Conservation (phyloP, 2,797 vertebrate genomes). For the Hippoglossus hippoglossus region DNA sequence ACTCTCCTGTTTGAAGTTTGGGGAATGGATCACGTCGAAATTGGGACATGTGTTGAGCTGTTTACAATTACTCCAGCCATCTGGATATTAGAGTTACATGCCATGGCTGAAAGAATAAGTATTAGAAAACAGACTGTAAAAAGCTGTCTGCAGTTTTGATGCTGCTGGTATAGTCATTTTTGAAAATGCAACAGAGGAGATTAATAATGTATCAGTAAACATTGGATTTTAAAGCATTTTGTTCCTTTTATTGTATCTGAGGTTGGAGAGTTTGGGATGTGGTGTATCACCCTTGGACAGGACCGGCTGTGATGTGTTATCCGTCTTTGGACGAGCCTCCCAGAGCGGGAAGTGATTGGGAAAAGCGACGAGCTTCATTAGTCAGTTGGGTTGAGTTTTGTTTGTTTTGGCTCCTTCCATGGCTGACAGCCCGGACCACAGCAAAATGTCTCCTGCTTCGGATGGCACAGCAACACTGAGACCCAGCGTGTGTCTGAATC, state of each 20-base stretch:
- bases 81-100: slow-evolving; percentile 73
- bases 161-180: slow-evolving; percentile 33
- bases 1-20: slow-evolving; percentile 81
- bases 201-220: slow-evolving; percentile 50
- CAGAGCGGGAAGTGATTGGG: slow-evolving; percentile 59
- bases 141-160: slow-evolving; percentile 44
- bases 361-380: slow-evolving; percentile 71
- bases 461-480: slow-evolving; percentile 74
- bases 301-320: slow-evolving; percentile 62
- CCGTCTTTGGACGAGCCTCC: slow-evolving; percentile 67
- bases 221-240: slow-evolving; percentile 46
- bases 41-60: slow-evolving; percentile 78
- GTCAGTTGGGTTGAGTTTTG: slow-evolving; percentile 69
- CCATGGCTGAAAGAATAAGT: slow-evolving; percentile 62
- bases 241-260: slow-evolving; percentile 15
- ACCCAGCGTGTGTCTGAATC: slow-evolving; percentile 76
- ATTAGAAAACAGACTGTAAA: slow-evolving; percentile 50
- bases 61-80: slow-evolving; percentile 79
- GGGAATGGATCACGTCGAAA: slow-evolving; percentile 73
- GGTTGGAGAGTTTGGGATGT: slow-evolving; percentile 28
- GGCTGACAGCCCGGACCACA: slow-evolving; percentile 77
- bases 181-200: slow-evolving; percentile 42
- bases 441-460: slow-evolving; percentile 76
- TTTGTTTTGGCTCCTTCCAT: slow-evolving; percentile 77
- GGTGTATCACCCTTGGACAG: slow-evolving; percentile 45